Evolutionary conservation across 2,113 vertebrate genomes (phyloP).

Genomic region (Chamaea fasciata): DNA sequence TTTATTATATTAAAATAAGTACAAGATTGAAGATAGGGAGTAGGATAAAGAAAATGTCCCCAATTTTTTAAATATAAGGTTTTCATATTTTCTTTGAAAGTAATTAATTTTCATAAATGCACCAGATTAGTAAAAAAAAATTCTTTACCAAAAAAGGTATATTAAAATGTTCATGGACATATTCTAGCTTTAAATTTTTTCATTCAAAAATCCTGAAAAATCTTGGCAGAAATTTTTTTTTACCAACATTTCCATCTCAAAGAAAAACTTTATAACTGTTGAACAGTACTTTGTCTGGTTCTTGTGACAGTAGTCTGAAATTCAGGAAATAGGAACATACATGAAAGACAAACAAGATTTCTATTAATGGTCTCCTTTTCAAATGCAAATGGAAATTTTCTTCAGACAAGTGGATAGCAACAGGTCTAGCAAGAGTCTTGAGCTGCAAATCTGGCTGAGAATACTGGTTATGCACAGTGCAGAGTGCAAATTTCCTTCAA

Average conservation of each 20-base stretch:
- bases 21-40: neutral
- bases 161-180: neutral
- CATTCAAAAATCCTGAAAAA: neutral
- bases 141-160: neutral
- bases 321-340: neutral
- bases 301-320: neutral
- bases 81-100: neutral
- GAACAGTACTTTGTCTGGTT: neutral
- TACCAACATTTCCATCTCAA: neutral
- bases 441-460: neutral
- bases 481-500: neutral
- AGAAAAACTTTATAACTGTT: neutral
- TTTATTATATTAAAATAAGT: neutral
- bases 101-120: neutral
- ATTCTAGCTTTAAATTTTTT: neutral
- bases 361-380: neutral
- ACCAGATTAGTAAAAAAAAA: neutral
- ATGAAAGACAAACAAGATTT: neutral
- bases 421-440: neutral
- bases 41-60: neutral
- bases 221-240: neutral
- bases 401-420: neutral
- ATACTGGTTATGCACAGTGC: neutral
- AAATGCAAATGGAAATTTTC: neutral
- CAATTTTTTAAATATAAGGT: neutral